Percentiles rank a stretch among this genome's conserved stretches.
Evolutionary conservation across 2,113 vertebrate species (phyloP).

Genomic region (Argyrosomus japonicus): DNA sequence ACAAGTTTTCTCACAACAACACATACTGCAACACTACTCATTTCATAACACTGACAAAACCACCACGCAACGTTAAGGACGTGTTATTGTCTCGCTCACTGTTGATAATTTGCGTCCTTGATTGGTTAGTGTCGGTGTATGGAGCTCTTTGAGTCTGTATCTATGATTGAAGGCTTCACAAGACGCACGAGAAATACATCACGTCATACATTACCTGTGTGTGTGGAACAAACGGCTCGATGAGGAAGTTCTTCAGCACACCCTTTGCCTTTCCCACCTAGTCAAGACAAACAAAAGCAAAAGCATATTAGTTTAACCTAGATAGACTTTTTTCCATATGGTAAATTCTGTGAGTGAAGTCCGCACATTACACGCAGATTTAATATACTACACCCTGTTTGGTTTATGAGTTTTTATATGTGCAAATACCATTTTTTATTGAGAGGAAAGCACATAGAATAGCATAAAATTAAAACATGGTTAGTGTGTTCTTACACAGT

Average conservation of each 20-base stretch:
- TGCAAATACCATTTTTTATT: not conserved
- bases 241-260: slow-evolving; percentile 95
- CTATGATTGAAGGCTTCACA: no score
- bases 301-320: not conserved
- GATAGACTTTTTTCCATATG: not conserved
- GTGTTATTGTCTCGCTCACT: not conserved
- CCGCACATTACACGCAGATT: not conserved
- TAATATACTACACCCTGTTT: not conserved
- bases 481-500: not conserved
- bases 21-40: no score
- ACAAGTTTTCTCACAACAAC: no score
- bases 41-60: slow-evolving; percentile 2
- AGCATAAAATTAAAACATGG: no score
- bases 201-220: slow-evolving; percentile 86
- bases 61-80: not conserved
- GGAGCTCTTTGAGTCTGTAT: not conserved
- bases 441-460: not conserved
- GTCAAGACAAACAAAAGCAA: slow-evolving; percentile 52
- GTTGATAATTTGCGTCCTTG: not conserved
- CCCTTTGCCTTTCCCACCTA: slow-evolving; percentile 95
- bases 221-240: slow-evolving; percentile 96
- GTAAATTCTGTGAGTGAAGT: not conserved
- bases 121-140: not conserved
- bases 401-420: not conserved
- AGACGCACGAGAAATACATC: not conserved